Percentiles rank a stretch among this genome's conserved stretches.
Evolutionary conservation across 2,113 vertebrate species (phyloP).

Genomic region (Pterocles burchelli): DNA sequence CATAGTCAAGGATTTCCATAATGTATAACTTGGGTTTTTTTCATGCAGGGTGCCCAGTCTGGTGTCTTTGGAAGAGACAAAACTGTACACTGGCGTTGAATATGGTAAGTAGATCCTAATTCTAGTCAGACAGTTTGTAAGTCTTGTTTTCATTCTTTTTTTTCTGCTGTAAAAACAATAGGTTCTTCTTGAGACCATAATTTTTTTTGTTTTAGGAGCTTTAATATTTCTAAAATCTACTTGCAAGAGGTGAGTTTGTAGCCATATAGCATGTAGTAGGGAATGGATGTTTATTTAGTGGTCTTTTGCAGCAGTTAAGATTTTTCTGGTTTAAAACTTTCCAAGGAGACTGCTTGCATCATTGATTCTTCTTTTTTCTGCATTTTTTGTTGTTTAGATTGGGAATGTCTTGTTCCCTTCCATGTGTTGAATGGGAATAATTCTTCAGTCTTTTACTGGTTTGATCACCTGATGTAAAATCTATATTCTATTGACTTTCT

Average conservation of each 20-base stretch:
- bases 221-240: not conserved
- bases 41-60: constrained; percentile 88
- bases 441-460: not conserved
- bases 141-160: not conserved
- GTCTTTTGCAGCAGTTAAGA: not conserved
- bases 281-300: not conserved
- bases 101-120: constrained; percentile 79
- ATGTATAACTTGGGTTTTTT: constrained; percentile 5
- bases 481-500: not conserved
- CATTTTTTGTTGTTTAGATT: not conserved
- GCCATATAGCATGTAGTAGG: not conserved
- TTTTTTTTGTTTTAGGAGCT: not conserved
- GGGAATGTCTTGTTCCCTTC: not conserved
- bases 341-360: not conserved
- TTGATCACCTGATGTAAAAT: not conserved
- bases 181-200: not conserved
- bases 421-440: not conserved
- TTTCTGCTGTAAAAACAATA: not conserved
- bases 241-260: not conserved
- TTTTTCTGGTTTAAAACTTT: not conserved
- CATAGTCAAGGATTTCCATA: not conserved
- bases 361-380: not conserved
- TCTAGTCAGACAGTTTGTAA: not conserved
- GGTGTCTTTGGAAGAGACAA: constrained; percentile 91
- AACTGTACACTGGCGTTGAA: constrained; percentile 87